Conservation (phyloP, 1,140 invertebrate genomes). For the Pseudomyrmex pallidus region DNA sequence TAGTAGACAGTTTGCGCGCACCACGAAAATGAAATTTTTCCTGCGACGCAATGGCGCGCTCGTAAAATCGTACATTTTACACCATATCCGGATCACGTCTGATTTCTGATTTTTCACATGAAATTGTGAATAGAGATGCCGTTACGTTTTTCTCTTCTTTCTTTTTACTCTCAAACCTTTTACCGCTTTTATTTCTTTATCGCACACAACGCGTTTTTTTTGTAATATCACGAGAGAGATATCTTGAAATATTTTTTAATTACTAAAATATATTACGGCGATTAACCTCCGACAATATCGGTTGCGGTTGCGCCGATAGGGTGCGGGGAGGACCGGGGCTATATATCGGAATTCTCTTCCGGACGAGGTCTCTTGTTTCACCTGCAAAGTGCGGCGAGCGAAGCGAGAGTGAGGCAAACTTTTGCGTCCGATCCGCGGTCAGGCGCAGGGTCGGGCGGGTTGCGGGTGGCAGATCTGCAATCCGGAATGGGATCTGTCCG, state of each 20-base stretch:
- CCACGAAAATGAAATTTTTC: constrained; percentile 56
- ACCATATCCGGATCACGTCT: not conserved
- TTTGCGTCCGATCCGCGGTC: constrained; percentile 75
- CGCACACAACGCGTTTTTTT: not conserved
- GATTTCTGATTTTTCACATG: constrained; percentile 6
- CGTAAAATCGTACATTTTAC: constrained; percentile 53
- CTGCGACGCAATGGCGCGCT: constrained; percentile 29
- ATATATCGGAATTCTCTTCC: constrained; percentile 73
- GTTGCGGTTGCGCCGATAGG: constrained; percentile 51
- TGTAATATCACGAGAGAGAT: too few relatives aligned
- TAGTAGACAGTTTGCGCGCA: constrained; percentile 26
- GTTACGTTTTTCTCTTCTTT: constrained; percentile 5
- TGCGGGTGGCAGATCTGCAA: constrained; percentile 83
- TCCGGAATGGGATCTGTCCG: constrained; percentile 85
- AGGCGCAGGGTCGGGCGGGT: constrained; percentile 74
- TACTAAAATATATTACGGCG: not conserved
- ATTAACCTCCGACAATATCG: constrained; percentile 44
- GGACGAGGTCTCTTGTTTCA: constrained; percentile 76
- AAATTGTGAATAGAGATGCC: not conserved
- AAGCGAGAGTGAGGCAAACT: constrained; percentile 71
- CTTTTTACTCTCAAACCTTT: not conserved
- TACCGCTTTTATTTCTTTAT: not conserved
- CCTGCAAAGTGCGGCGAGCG: constrained; percentile 78
- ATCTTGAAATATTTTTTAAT: constrained; percentile 22
- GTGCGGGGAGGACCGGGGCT: constrained; percentile 40